phyloP scores from a whole-genome alignment of 2,888 invertebrate genomes.

The Holacanthella duospinosa region DNA sequence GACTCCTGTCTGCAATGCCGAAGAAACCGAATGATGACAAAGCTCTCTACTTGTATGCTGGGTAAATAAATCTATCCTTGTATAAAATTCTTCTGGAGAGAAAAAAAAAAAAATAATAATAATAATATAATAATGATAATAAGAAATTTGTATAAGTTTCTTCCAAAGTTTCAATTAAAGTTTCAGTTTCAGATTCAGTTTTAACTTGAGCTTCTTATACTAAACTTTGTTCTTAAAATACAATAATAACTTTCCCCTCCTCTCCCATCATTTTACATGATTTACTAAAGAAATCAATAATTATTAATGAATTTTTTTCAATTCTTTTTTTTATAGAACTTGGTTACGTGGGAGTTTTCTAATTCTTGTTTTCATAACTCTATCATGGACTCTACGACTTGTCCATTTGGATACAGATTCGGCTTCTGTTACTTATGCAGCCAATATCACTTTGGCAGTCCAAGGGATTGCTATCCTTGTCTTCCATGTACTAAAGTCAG shows the following conservation, averaged over 20 bases:
- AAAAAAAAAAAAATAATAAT: too few species aligned
- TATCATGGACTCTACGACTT: constrained; percentile 37
- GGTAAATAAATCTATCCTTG: constrained; percentile 22
- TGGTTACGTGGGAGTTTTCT: constrained; percentile 37
- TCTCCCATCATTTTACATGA: not conserved
- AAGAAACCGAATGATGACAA: constrained; percentile 38
- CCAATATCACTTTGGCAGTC: constrained; percentile 34
- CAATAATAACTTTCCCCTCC: not conserved
- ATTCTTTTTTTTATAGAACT: constrained; percentile 29
- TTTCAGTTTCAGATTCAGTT: too few species aligned
- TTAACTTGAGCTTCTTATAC: too few species aligned
- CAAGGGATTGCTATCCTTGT: constrained; percentile 36
- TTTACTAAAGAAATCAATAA: not conserved
- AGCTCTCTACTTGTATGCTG: constrained; percentile 35
- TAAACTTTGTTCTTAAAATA: too few species aligned
- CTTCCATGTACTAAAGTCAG: constrained; percentile 36
- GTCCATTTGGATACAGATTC: constrained; percentile 36
- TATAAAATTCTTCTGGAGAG: too few species aligned
- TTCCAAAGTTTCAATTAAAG: too few species aligned
- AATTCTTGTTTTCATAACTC: constrained; percentile 35
- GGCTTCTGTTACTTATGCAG: constrained; percentile 33
- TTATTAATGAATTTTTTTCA: not conserved
- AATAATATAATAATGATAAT: not conserved
- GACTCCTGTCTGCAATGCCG: constrained; percentile 36
- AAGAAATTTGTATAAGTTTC: not conserved